Evolutionary conservation across 2,797 vertebrate species (phyloP).

Genomic region (Onychomys torridus): DNA sequence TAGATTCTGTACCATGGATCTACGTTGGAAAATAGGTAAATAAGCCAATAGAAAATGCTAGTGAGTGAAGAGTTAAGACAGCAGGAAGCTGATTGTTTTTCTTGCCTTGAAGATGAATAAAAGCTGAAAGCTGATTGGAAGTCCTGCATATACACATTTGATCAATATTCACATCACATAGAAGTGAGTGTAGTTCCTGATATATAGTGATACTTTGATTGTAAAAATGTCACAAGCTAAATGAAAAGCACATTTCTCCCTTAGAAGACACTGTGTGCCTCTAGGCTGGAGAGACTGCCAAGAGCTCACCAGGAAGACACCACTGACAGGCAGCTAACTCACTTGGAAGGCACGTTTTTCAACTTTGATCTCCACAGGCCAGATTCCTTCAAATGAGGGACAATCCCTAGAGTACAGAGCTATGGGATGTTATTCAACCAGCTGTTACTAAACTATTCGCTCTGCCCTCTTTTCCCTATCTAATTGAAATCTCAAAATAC

Average conservation of each 20-base stretch:
- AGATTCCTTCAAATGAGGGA: background rate
- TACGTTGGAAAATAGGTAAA: background rate
- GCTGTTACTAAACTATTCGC: background rate
- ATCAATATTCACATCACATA: background rate
- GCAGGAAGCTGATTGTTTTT: background rate
- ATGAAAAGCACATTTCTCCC: background rate
- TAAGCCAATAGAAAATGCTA: background rate
- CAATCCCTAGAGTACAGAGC: accelerated
- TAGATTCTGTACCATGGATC: background rate
- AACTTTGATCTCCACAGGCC: background rate
- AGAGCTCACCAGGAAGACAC: background rate
- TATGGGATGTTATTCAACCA: background rate
- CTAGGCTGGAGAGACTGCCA: background rate
- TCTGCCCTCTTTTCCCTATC: background rate
- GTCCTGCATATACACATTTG: background rate
- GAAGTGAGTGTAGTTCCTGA: background rate
- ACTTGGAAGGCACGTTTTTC: background rate
- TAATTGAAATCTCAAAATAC: background rate
- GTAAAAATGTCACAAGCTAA: background rate
- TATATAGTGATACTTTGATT: background rate
- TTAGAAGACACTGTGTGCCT: background rate
- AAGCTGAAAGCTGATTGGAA: background rate
- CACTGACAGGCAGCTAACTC: background rate
- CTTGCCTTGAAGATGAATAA: background rate
- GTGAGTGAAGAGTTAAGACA: background rate